A percentile compares a stretch with the other conserved stretches of the same genome.
These are phyloP conservation scores for Corella eumyota DNA, from an alignment of 23 tunicate genomes.

Conservation along the genomic window DNA sequence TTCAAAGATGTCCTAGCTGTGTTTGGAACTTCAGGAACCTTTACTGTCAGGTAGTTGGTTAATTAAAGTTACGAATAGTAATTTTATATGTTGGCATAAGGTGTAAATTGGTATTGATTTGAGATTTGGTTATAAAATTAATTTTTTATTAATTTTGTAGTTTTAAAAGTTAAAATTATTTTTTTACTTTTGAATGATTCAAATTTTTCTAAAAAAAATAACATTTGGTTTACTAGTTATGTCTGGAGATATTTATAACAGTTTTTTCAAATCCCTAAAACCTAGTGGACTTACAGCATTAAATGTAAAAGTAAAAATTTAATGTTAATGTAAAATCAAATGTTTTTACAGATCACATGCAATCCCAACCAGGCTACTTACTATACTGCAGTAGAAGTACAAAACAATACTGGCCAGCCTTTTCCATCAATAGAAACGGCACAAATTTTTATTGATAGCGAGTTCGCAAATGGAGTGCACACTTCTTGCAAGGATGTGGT, in stretches of 20 bases:
- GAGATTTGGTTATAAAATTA: no score
- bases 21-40: slow-evolving; percentile 33
- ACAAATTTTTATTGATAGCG: slow-evolving; percentile 16
- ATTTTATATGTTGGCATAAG: background rate
- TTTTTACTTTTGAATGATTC: background rate
- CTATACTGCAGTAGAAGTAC: slow-evolving; percentile 46
- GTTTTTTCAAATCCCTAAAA: no score
- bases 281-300: no score
- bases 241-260: no score
- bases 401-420: background rate
- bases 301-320: slow-evolving; percentile 1
- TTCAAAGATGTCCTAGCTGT: slow-evolving; percentile 91
- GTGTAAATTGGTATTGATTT: no score
- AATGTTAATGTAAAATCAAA: background rate
- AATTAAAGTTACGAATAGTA: background rate
- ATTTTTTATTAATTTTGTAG: background rate
- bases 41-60: slow-evolving; percentile 54
- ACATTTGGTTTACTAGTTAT: no score
- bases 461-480: slow-evolving; percentile 32
- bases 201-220: no score
- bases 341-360: slow-evolving; percentile 55
- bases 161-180: background rate
- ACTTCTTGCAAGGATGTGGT: slow-evolving; percentile 79
- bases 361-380: slow-evolving; percentile 77
- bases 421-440: slow-evolving; percentile 17